Conservation (phyloP, 2,797 vertebrate genomes). For the Fundulus diaphanus region DNA sequence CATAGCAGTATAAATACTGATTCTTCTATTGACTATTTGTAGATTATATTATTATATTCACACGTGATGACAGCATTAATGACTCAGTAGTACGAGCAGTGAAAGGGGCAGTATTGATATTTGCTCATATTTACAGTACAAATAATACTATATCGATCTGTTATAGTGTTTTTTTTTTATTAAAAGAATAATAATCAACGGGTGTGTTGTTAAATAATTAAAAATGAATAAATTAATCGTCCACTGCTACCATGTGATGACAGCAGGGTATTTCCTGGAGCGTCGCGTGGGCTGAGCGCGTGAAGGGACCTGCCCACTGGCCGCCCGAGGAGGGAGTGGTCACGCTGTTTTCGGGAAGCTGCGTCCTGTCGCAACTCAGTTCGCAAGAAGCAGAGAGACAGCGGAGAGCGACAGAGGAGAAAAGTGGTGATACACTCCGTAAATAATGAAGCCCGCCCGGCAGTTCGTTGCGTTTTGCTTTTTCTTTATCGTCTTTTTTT, state of each 20-base stretch:
- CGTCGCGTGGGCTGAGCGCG: neutral
- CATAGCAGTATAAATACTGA: too few species aligned
- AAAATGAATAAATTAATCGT: neutral
- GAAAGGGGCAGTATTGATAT: too few species aligned
- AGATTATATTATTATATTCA: too few species aligned
- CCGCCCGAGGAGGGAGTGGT: conserved; percentile 35
- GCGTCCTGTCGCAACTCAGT: neutral
- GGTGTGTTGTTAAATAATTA: neutral
- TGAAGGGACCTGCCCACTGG: neutral
- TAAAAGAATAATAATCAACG: neutral
- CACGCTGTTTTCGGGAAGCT: conserved; percentile 46
- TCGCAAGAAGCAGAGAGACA: conserved; percentile 13
- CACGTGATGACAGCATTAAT: too few species aligned
- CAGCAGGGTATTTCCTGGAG: neutral
- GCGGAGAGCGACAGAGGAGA: neutral
- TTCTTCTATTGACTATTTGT: too few species aligned
- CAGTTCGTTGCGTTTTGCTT: neutral
- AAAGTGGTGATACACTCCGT: neutral
- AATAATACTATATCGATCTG: too few species aligned
- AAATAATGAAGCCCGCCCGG: neutral
- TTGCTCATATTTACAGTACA: too few species aligned
- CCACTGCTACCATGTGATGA: neutral
- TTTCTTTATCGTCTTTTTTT: too few species aligned
- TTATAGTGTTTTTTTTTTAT: too few species aligned
- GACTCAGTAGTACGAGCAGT: too few species aligned